These are phyloP conservation scores for Drosophila ambigua DNA, from an alignment of 1,140 invertebrate species.

Conservation along the genomic window DNA sequence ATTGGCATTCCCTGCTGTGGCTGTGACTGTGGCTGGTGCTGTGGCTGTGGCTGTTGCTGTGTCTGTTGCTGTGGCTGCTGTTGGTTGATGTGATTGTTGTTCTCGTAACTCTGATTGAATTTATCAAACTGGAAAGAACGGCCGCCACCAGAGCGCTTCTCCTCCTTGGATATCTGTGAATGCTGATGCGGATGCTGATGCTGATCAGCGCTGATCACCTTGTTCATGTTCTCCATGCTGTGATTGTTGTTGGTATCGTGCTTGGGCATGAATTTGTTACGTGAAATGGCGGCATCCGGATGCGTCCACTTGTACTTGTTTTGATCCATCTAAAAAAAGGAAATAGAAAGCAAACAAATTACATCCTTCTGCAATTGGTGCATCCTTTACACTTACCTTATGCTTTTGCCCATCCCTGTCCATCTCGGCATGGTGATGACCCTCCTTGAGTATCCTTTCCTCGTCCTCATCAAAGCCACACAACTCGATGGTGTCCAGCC, in stretches of 20 bases:
- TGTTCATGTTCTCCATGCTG: slow-evolving; percentile 62
- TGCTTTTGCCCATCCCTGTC: slow-evolving; percentile 48
- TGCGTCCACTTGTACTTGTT: slow-evolving; percentile 67
- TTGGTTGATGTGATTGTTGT: slow-evolving; percentile 28
- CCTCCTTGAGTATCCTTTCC: slow-evolving; percentile 55
- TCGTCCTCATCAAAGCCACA: slow-evolving; percentile 80
- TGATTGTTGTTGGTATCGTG: slow-evolving; percentile 64
- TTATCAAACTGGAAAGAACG: slow-evolving; percentile 51
- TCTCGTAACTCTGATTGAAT: slow-evolving; percentile 39
- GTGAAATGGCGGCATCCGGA: slow-evolving; percentile 27
- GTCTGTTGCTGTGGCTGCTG: slow-evolving; percentile 19
- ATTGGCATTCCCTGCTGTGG: slow-evolving; percentile 7
- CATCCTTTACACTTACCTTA: slow-evolving; percentile 36
- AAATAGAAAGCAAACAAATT: neutral
- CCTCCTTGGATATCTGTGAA: slow-evolving; percentile 29
- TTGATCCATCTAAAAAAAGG: slow-evolving; percentile 38
- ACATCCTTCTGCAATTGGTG: neutral
- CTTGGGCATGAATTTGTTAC: slow-evolving; percentile 52
- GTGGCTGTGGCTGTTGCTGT: slow-evolving; percentile 23
- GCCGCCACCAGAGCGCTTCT: slow-evolving; percentile 32
- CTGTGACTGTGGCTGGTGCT: slow-evolving; percentile 11
- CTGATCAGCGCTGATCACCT: slow-evolving; percentile 27
- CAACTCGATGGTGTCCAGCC: slow-evolving; percentile 77
- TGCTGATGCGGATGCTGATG: slow-evolving; percentile 1
- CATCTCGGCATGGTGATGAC: slow-evolving; percentile 8